A percentile compares a stretch with the other conserved stretches of the same genome.
Conservation (phyloP, 2,797 vertebrate species). For the Lithobates pipiens region DNA sequence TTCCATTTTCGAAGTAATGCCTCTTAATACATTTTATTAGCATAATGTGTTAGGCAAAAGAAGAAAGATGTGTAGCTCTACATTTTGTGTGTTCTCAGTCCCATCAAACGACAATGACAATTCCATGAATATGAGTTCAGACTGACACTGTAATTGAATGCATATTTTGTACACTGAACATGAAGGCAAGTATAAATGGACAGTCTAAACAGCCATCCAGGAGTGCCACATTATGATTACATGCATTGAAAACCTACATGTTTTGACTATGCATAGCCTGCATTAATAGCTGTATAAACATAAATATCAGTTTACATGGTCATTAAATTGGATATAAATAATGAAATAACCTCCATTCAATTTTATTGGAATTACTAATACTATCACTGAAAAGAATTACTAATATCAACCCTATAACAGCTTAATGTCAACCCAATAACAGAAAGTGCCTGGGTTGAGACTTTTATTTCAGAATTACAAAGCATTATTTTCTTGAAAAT, state of each 20-base stretch:
- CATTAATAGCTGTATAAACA: neutral
- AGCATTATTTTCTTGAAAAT: neutral
- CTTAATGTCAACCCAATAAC: neutral
- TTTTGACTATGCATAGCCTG: neutral
- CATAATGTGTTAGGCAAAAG: conserved; percentile 22
- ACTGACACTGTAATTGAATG: conserved; percentile 15
- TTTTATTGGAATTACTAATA: neutral
- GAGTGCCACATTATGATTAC: neutral
- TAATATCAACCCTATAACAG: neutral
- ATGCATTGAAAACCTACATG: neutral
- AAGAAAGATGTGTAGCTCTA: conserved; percentile 24
- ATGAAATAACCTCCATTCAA: neutral
- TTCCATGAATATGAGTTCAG: conserved; percentile 15
- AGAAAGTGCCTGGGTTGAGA: neutral
- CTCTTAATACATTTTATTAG: conserved; percentile 36
- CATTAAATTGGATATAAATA: neutral
- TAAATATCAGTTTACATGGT: neutral
- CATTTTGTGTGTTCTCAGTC: conserved; percentile 12
- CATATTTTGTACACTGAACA: conserved; percentile 6
- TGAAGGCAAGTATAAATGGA: neutral
- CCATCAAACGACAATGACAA: conserved; percentile 8
- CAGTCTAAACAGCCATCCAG: neutral
- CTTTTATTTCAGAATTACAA: neutral
- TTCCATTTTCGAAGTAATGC: conserved; percentile 38
- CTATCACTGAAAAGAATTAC: neutral